Conservation (phyloP, 2,113 vertebrate species). For the Calidris pugnax region DNA sequence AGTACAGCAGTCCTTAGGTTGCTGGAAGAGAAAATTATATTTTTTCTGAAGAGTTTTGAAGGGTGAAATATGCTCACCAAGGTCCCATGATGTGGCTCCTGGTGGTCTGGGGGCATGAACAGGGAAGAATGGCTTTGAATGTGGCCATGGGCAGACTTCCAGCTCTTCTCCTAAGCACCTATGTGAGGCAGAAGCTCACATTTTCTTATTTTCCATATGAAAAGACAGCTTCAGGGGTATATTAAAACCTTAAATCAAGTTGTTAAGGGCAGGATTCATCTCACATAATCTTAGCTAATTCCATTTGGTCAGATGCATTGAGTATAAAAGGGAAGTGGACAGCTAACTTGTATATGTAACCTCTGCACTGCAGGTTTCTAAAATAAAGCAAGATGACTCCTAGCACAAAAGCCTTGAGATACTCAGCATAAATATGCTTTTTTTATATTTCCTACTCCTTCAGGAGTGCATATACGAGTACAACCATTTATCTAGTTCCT, state of each 20-base stretch:
- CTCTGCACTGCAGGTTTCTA: neutral
- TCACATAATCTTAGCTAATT: neutral
- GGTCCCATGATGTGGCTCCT: neutral
- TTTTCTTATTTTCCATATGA: neutral
- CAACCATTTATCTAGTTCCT: neutral
- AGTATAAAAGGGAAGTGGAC: neutral
- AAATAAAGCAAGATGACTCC: neutral
- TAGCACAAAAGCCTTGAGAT: neutral
- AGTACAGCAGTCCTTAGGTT: neutral
- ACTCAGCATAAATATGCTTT: neutral
- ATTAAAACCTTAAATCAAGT: neutral
- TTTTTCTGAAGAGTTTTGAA: neutral
- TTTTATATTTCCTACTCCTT: neutral
- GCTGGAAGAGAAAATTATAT: neutral
- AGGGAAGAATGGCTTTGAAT: neutral
- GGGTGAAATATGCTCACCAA: neutral
- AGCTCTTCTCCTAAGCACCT: neutral
- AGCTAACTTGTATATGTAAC: neutral
- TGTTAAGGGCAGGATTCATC: neutral
- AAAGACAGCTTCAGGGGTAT: neutral
- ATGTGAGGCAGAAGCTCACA: accelerated
- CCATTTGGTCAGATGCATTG: neutral
- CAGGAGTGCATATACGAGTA: neutral
- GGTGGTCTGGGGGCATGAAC: neutral
- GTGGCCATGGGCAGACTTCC: neutral